Conservation (phyloP, 1,140 invertebrate genomes). For the Orchesella cincta region DNA sequence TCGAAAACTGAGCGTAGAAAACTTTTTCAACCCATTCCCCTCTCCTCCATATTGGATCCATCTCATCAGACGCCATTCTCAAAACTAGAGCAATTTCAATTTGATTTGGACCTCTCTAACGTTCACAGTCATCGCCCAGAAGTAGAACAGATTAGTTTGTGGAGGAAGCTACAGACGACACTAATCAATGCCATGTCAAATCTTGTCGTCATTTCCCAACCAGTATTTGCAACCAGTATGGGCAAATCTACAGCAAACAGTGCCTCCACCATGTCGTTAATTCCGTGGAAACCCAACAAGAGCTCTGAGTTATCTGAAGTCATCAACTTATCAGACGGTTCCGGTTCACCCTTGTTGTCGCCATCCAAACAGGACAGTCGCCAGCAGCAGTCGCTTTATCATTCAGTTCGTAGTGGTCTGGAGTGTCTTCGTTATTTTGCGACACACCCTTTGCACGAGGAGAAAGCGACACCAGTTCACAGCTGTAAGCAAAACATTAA, state of each 20-base stretch:
- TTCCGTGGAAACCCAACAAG: not conserved
- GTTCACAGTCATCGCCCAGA: not conserved
- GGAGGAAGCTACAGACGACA: constrained; percentile 1
- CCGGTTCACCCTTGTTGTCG: not conserved
- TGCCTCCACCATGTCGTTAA: not conserved
- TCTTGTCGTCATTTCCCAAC: not conserved
- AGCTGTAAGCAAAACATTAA: constrained; percentile 5
- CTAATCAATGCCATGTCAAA: constrained; percentile 9
- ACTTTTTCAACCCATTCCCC: constrained; percentile 14
- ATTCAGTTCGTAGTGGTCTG: not conserved
- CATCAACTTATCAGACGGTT: not conserved
- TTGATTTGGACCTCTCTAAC: constrained; percentile 1
- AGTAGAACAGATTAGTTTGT: not conserved
- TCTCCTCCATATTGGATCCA: constrained; percentile 7
- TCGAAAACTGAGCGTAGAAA: constrained; percentile 17
- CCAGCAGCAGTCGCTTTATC: not conserved
- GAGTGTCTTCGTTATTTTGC: constrained; percentile 14
- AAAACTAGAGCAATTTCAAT: constrained; percentile 11
- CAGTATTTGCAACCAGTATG: not conserved
- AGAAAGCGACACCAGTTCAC: not conserved
- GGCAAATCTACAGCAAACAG: not conserved
- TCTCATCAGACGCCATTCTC: not conserved
- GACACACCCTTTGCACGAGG: not conserved
- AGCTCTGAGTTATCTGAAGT: not conserved
- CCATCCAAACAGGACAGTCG: not conserved